phyloP scores from a whole-genome alignment of 2,888 invertebrate species.

The Clunio marinus region DNA sequence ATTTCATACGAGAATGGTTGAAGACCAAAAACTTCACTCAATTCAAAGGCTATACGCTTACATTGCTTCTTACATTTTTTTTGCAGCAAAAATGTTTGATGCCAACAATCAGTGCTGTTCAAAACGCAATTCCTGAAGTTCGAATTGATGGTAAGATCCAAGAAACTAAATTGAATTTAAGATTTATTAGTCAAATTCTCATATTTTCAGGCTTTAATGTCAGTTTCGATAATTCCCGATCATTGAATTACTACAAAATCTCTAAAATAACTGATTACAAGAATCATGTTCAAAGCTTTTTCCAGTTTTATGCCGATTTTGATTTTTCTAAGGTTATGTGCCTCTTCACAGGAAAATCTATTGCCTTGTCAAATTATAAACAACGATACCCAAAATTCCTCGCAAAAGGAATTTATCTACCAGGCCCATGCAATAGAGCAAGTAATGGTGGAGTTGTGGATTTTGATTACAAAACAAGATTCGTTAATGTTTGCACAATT shows the following conservation, averaged over 20 bases:
- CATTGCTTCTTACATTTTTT: constrained; percentile 9
- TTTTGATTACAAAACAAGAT: neutral
- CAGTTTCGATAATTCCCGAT: neutral
- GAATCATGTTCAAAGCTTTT: neutral
- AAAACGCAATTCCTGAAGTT: neutral
- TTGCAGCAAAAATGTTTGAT: neutral
- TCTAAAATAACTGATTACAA: neutral
- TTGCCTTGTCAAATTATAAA: neutral
- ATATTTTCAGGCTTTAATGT: constrained; percentile 8
- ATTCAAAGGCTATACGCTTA: neutral
- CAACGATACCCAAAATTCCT: neutral
- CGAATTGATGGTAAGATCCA: constrained; percentile 8
- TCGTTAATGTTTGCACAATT: neutral
- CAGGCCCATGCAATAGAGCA: neutral
- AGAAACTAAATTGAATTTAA: neutral
- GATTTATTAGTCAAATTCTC: neutral
- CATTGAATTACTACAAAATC: neutral
- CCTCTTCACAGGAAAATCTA: neutral
- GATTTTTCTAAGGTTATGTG: neutral
- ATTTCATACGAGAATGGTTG: neutral
- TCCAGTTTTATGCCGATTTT: constrained; percentile 6
- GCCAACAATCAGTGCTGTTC: neutral
- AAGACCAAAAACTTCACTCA: neutral
- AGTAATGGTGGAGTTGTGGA: neutral
- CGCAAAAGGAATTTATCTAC: neutral